phyloP scores from a whole-genome alignment of 2,888 invertebrate genomes.

The Argyresthia goedartella region DNA sequence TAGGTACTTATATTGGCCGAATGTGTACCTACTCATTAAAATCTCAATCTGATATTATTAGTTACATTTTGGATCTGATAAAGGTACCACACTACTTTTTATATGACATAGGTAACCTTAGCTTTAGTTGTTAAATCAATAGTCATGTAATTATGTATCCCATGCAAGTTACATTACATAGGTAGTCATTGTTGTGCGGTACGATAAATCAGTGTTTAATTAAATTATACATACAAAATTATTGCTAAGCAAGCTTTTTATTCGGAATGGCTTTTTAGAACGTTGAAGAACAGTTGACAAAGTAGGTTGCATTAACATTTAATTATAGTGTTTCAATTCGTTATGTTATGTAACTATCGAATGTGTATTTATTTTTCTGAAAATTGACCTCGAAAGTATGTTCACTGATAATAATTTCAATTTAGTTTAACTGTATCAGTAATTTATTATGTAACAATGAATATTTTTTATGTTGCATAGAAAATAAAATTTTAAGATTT shows the following conservation, averaged over 20 bases:
- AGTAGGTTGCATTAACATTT: no score
- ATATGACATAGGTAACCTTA: background rate
- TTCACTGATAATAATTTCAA: constrained; percentile 51
- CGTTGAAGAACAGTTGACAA: background rate
- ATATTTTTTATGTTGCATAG: constrained; percentile 73
- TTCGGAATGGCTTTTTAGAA: constrained; percentile 17
- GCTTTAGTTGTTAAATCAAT: constrained; percentile 5
- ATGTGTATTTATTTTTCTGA: constrained; percentile 12
- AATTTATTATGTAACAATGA: constrained; percentile 69
- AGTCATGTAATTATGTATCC: constrained; percentile 4
- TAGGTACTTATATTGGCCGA: constrained; percentile 20
- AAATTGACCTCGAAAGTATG: constrained; percentile 15
- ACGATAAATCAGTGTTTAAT: constrained; percentile 24
- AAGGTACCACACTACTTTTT: background rate
- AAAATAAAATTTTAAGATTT: constrained; percentile 70
- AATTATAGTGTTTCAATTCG: no score
- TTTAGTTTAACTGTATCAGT: constrained; percentile 62
- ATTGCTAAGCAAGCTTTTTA: constrained; percentile 40
- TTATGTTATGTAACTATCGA: constrained; percentile 38
- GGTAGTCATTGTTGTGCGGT: constrained; percentile 36
- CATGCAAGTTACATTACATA: constrained; percentile 12
- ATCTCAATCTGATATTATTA: constrained; percentile 8
- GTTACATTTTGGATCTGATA: background rate
- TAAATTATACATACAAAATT: constrained; percentile 17
- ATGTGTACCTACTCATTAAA: constrained; percentile 14